Base-by-base conservation (phyloP, 2,888 invertebrate genomes). In the Torymus aiolomorphi region DNA sequence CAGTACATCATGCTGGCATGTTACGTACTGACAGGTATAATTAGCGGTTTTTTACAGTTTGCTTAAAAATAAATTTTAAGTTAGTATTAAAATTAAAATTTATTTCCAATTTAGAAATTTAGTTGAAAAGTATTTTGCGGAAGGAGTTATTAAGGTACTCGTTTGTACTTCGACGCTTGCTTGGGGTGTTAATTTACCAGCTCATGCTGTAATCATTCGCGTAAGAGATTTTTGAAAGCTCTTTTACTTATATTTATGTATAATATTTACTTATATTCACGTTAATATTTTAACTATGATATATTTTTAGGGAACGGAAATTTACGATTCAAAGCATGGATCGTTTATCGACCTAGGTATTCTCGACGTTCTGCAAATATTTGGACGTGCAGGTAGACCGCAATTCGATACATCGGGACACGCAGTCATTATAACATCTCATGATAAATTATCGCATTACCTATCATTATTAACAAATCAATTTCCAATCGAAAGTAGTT, bases 181-280 rank as follows among this genome's bases (percentile, higher is more conserved):
- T 42, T 99, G 99, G 99, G 99, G 99, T 85, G 99, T 99, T 5
- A 99, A 99, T 92, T 92, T 99, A 83, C 99, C 99, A 0, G 99
- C 99, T 0, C 98, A 99, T 90, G 98, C 97, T 51, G 99, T 99
- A 82, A 94, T 99, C 69, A 98, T 98, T 83, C 95, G 96, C 91
- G 97, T 96, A 91, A 90, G 91, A 69, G 62, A 61, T 56, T 16
- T 65, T 16, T 51, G 18, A 20, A 54, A 42, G 49, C 8, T 3
- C n/a, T 11, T 62, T 59, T 67, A 24, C 52, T 16, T 54, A 59
- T 42, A 65, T 61, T 71, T 3, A 20, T 72, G n/a, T n/a, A 1
- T 52, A 51, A 14, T 24, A 63, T 16, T 59, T n/a, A 18, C 2
- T 65, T 31, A 51, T 54, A n/a, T 42, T 42, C 8, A 42, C 0